Evolutionary conservation across 2,888 invertebrate genomes (phyloP), one percentile per base, ranked within the genome.

Genomic region (Lithophane ornitopus): DNA sequence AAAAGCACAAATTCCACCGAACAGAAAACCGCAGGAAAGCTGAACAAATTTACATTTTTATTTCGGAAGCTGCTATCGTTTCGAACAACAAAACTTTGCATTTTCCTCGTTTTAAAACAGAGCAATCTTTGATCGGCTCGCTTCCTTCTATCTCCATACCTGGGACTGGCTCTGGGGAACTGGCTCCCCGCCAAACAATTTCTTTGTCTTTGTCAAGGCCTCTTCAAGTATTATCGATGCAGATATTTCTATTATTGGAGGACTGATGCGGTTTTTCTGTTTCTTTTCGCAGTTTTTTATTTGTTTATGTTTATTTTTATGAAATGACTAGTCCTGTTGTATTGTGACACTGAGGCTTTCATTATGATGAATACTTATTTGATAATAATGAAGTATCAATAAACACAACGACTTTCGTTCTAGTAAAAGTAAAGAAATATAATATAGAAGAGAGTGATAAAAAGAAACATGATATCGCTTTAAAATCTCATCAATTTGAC

Each of bases 11-110:
- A 91, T 91, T 90, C 80, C 86, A 84, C 82, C 75, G 62, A 81
- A 82, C 82, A 88, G 84, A 85, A 86, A 85, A 88, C 91, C 91
- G 85, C 92, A 89, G 87, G 87, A 89, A 90, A 92, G 90, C 90
- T 91, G 90, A 92, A 93, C 93, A 92, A 91, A 94, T 94, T 94
- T 94, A 92, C 93, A 94, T 94, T 94, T 94, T 94, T 94, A 94
- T 94, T 94, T 91, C 88, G 90, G 90, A 91, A 92, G 90, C 92
- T 91, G 89, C 90, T 92, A 92, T 93, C 91, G 89, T 89, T 90
- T 91, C 91, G 86, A 90, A 93, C 92, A 92, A 91, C 93, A 92
- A 92, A 94, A 94, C 91, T 93, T 94, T 92, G 91, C 90, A 90
- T 93, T 92, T 92, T 91, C 87, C 91, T 87, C 87, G 88, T 93